These are phyloP conservation scores for Rostratula benghalensis DNA, from an alignment of 2,113 vertebrate genomes.

Conservation along the genomic window DNA sequence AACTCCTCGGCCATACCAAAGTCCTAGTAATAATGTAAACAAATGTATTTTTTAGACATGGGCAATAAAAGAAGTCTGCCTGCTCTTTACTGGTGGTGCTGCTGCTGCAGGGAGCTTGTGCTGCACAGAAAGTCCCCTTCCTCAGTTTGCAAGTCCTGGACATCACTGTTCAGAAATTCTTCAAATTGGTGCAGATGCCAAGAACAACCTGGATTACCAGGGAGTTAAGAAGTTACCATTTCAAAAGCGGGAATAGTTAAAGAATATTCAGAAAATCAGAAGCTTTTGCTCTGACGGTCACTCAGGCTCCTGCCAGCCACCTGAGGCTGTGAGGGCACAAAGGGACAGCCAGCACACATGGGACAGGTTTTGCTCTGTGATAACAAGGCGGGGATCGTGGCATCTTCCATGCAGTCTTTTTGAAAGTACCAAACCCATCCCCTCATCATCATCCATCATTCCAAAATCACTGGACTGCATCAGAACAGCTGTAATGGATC, in stretches of 20 bases:
- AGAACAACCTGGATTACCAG: background rate
- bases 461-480: background rate
- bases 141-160: background rate
- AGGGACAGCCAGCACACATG: accelerated
- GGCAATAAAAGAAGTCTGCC: background rate
- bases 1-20: constrained; percentile 99
- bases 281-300: background rate
- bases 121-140: background rate
- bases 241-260: background rate
- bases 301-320: background rate
- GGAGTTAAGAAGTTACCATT: background rate
- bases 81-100: accelerated
- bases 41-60: background rate
- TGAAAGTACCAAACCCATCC: background rate
- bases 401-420: background rate
- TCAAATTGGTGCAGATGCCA: background rate
- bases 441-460: background rate
- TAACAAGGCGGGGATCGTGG: no score
- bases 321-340: background rate
- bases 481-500: background rate
- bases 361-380: accelerated
- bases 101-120: background rate
- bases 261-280: background rate
- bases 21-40: constrained; percentile 77
- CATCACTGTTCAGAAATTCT: background rate